phyloP scores from a whole-genome alignment of 2,797 vertebrate species.

The Orestias chungarensis region DNA sequence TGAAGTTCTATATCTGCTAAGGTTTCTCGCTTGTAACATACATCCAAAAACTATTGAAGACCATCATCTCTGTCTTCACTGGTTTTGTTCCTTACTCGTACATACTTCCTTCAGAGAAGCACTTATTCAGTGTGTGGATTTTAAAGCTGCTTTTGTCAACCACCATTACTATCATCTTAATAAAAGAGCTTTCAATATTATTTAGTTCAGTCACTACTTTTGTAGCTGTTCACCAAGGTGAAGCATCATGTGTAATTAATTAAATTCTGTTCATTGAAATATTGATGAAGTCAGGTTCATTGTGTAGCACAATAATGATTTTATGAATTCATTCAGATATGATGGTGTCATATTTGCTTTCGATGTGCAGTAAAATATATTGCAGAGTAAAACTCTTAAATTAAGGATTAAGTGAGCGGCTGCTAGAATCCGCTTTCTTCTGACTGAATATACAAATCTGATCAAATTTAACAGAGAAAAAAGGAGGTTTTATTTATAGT shows the following conservation, averaged over 20 bases:
- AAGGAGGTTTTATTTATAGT: neutral
- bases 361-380: neutral
- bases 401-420: too few species aligned
- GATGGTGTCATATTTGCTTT: neutral
- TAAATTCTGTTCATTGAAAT: neutral
- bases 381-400: neutral
- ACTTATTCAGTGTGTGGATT: neutral
- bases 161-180: neutral
- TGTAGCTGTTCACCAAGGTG: neutral
- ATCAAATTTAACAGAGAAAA: too few species aligned
- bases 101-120: too few species aligned
- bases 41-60: neutral
- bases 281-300: neutral
- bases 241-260: conserved; percentile 1
- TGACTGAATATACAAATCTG: too few species aligned
- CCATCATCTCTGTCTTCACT: neutral
- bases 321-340: neutral
- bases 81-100: neutral
- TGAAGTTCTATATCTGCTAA: neutral
- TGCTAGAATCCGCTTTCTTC: too few species aligned
- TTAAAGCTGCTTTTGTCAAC: neutral
- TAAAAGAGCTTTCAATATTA: neutral
- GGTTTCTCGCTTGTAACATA: neutral
- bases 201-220: neutral
- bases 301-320: neutral